These are phyloP conservation scores for Danionella dracula DNA, from an alignment of 2,797 vertebrate genomes.

Conservation along the genomic window DNA sequence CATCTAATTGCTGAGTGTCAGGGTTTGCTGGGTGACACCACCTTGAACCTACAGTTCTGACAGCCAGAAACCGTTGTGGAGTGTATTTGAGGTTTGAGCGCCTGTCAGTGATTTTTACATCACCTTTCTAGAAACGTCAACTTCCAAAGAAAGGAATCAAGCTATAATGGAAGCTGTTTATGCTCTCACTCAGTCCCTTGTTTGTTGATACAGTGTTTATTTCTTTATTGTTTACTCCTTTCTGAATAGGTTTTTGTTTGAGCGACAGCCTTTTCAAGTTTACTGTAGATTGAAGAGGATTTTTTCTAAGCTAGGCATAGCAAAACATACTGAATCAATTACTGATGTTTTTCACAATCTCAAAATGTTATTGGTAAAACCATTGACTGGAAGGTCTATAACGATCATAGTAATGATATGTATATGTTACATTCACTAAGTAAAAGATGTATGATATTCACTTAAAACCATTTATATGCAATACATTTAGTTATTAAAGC, in stretches of 20 bases:
- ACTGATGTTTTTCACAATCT: neutral
- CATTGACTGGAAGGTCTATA: too few species aligned
- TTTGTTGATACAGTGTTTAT: constrained; percentile 4
- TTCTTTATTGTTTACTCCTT: neutral
- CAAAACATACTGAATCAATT: neutral
- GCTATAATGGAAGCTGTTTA: constrained; percentile 34
- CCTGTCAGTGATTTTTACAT: constrained; percentile 21
- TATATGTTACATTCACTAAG: too few species aligned
- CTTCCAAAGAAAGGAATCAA: constrained; percentile 25
- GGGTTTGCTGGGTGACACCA: constrained; percentile 38
- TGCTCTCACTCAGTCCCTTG: neutral
- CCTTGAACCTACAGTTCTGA: constrained; percentile 45
- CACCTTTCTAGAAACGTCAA: neutral
- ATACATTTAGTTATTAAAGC: too few species aligned
- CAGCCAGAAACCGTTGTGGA: neutral
- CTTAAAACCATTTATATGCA: too few species aligned
- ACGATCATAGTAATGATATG: too few species aligned
- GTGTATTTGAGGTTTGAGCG: constrained; percentile 7
- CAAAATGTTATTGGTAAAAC: neutral
- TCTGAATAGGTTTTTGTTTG: neutral
- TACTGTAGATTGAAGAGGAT: neutral
- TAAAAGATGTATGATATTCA: too few species aligned
- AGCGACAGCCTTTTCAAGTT: neutral
- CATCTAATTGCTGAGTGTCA: constrained; percentile 44
- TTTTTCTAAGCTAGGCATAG: neutral